These are phyloP conservation scores for Stegophylla sp. DNA, from an alignment of 2,888 invertebrate genomes.

Conservation along the genomic window DNA sequence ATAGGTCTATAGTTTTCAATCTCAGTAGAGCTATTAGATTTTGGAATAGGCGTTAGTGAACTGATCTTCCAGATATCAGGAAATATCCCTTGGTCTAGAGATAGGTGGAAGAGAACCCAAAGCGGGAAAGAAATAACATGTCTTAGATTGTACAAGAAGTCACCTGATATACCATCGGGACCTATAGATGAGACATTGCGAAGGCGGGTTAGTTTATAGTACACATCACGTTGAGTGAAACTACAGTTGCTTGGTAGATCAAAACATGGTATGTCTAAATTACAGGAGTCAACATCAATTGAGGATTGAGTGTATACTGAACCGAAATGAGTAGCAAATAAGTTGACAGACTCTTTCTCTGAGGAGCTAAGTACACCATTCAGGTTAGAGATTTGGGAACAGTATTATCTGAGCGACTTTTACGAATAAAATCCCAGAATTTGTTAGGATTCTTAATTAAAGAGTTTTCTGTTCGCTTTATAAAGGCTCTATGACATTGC, in stretches of 20 bases:
- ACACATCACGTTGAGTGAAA: not conserved
- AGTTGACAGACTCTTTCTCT: not conserved
- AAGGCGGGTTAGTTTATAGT: not conserved
- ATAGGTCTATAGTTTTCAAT: too few relatives aligned
- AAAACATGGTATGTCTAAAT: not conserved
- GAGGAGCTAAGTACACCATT: not conserved
- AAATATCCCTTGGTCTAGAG: not conserved
- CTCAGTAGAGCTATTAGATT: not conserved
- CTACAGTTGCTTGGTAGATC: not conserved
- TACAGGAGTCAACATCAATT: not conserved
- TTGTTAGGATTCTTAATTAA: not conserved
- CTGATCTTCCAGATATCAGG: too few relatives aligned
- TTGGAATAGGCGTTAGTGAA: not conserved
- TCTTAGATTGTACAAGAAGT: not conserved
- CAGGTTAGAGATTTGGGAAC: not conserved
- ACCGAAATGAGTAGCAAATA: not conserved
- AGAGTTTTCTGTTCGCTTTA: not conserved
- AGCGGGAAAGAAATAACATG: not conserved
- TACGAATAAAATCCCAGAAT: conserved; percentile 2
- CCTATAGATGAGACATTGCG: not conserved
- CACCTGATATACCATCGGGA: not conserved
- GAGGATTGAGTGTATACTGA: not conserved
- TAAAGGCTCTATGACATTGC: not conserved
- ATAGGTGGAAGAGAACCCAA: not conserved
- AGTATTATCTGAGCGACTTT: not conserved